phyloP scores from a whole-genome alignment of 2,113 vertebrate species.

The Cynocephalus volans region DNA sequence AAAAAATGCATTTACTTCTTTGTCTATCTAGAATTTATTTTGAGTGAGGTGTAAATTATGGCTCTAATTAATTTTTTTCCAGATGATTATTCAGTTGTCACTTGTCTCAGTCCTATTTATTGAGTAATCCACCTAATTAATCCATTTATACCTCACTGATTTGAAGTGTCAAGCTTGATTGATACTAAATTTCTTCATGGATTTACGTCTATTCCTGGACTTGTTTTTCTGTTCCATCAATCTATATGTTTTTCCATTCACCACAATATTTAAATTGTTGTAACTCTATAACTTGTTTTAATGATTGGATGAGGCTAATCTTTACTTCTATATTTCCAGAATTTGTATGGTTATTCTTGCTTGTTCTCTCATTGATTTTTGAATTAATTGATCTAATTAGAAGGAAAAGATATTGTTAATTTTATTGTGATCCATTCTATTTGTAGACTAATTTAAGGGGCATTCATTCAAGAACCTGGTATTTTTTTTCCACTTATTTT shows the following conservation, averaged over 20 bases:
- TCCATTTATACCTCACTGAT: not conserved
- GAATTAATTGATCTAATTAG: not conserved
- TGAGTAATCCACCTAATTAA: not conserved
- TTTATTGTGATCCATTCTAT: constrained; percentile 1
- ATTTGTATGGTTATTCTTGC: constrained; percentile 40
- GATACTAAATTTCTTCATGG: not conserved
- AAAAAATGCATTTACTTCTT: constrained; percentile 23
- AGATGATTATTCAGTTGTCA: not conserved
- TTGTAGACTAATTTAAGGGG: not conserved
- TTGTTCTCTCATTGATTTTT: constrained; percentile 2
- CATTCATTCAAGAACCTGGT: not conserved
- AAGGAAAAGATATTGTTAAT: not conserved
- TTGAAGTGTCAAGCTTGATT: not conserved
- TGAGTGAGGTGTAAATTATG: not conserved
- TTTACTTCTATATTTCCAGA: not conserved
- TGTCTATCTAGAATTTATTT: constrained; percentile 31
- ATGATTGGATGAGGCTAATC: not conserved
- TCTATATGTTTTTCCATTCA: not conserved
- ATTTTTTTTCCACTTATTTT: not conserved
- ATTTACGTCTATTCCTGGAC: not conserved
- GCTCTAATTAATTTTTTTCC: not conserved
- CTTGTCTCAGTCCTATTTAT: not conserved
- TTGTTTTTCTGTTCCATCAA: not conserved
- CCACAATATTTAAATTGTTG: not conserved
- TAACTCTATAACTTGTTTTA: constrained; percentile 14